A percentile compares a stretch with the other conserved stretches of the same genome.
Evolutionary conservation across 1,140 invertebrate species (phyloP).

Genomic region (Drosophila ohnishii): DNA sequence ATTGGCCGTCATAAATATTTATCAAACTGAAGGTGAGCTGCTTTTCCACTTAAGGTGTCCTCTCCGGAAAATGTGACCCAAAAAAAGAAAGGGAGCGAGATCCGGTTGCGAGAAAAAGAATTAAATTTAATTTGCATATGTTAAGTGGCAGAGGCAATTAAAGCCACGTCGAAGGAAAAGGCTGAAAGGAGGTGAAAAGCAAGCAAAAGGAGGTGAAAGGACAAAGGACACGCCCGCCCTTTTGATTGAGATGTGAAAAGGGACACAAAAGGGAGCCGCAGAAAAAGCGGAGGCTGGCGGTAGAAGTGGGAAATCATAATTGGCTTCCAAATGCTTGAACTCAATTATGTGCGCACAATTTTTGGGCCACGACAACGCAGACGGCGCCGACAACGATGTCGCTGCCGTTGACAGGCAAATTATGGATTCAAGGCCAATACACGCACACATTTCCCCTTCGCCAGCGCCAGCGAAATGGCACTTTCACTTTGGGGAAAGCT

Average conservation of each 20-base stretch:
- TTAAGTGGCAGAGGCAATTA: constrained; percentile 81
- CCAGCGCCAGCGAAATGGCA: constrained; percentile 54
- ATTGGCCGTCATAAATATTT: constrained; percentile 72
- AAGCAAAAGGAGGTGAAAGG: constrained; percentile 11
- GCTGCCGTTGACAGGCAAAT: constrained; percentile 78
- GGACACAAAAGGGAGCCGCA: constrained; percentile 17
- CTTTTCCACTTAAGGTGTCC: constrained; percentile 58
- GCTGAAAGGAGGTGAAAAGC: background rate
- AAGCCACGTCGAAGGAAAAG: constrained; percentile 28
- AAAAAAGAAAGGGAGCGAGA: constrained; percentile 1
- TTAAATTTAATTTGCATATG: constrained; percentile 79
- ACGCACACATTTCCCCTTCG: constrained; percentile 32
- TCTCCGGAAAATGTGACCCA: constrained; percentile 23
- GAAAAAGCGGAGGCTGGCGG: constrained; percentile 13
- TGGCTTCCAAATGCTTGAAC: constrained; percentile 81
- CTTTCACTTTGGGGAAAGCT: constrained; percentile 70
- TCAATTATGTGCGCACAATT: constrained; percentile 78
- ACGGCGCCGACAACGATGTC: constrained; percentile 10
- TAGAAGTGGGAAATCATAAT: constrained; percentile 77
- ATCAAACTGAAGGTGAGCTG: constrained; percentile 62
- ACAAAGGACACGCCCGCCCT: constrained; percentile 30
- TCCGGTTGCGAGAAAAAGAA: constrained; percentile 36
- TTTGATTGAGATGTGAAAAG: constrained; percentile 72
- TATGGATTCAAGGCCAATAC: constrained; percentile 75
- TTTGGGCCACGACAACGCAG: constrained; percentile 39